Evolutionary conservation across 2,888 invertebrate species (phyloP).

Genomic region (Pinctada fucata): DNA sequence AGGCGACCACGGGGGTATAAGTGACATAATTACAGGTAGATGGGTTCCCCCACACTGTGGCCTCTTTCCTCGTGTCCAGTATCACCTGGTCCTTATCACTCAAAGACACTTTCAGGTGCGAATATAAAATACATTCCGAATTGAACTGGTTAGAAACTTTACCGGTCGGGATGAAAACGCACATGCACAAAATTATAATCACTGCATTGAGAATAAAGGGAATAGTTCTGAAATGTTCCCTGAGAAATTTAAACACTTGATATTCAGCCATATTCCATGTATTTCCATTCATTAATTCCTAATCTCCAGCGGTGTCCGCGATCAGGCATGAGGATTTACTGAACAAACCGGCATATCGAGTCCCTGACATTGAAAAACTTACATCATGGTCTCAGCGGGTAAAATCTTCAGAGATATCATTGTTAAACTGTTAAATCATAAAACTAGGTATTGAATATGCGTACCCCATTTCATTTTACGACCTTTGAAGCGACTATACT

Average conservation of each 20-base stretch:
- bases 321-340: not conserved
- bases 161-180: conserved; percentile 38
- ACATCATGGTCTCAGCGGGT: too few species aligned
- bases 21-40: conserved; percentile 40
- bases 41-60: conserved; percentile 39
- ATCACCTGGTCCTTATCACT: conserved; percentile 15
- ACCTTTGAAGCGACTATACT: too few species aligned
- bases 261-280: too few species aligned
- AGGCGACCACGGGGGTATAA: conserved; percentile 38
- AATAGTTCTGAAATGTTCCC: not conserved
- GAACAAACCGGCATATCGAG: conserved; percentile 4
- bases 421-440: too few species aligned
- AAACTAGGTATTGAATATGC: too few species aligned
- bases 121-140: conserved; percentile 43
- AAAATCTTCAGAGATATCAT: too few species aligned
- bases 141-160: conserved; percentile 39
- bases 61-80: conserved; percentile 31
- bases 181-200: conserved; percentile 4
- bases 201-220: conserved; percentile 4
- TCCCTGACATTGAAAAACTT: too few species aligned
- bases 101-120: conserved; percentile 28
- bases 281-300: too few species aligned
- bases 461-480: too few species aligned
- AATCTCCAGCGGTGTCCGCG: not conserved
- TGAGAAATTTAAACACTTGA: not conserved